Base-by-base conservation (phyloP, 2,113 vertebrate species). In the Brachionichthys hirsutus region DNA sequence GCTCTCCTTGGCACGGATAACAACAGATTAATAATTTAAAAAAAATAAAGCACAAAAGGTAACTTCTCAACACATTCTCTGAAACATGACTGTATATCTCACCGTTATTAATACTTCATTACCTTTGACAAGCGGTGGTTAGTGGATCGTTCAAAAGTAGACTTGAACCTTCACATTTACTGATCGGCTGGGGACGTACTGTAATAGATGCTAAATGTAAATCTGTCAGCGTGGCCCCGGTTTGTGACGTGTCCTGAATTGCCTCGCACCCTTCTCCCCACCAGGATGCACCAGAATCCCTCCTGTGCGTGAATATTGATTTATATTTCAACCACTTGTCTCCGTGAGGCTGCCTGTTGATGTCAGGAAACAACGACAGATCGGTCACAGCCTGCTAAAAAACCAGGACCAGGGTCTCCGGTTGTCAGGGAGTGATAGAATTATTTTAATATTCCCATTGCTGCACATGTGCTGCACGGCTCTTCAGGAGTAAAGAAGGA, bases 381-480 rank as follows among this genome's bases (percentile, higher is more conserved):
- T 79, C 62, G 71, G 65, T 69, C 74, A 56, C 42, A 61, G 44
- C 44, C 50, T 45, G 47, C 54, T 57, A 12, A 67, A 69, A 74
- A 73, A 54, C 67, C n/a, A n/a, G n/a, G 77, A 73, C 70, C 65
- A 30, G 0, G 49, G 51, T 34, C 70, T 12, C 48, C n/a, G 2
- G 85, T 89, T 80, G 82, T 78, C 86, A 87, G 34, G 85, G 86
- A 75, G 68, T n/a, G n/a, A n/a, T n/a, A n/a, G n/a, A n/a, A n/a
- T n/a, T n/a, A n/a, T n/a, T n/a, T n/a, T n/a, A n/a, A n/a, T n/a
- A n/a, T n/a, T n/a, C n/a, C n/a, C n/a, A n/a, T n/a, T n/a, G n/a
- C n/a, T n/a, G n/a, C n/a, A 89, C 83, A 44, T 59, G 54, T 56
- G 72, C 61, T 80, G 75, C 18, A 82, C 82, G 77, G 77, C 77